Evolutionary conservation across 2,797 vertebrate genomes (phyloP).

Genomic region (Ctenochaetus hawaiiensis): DNA sequence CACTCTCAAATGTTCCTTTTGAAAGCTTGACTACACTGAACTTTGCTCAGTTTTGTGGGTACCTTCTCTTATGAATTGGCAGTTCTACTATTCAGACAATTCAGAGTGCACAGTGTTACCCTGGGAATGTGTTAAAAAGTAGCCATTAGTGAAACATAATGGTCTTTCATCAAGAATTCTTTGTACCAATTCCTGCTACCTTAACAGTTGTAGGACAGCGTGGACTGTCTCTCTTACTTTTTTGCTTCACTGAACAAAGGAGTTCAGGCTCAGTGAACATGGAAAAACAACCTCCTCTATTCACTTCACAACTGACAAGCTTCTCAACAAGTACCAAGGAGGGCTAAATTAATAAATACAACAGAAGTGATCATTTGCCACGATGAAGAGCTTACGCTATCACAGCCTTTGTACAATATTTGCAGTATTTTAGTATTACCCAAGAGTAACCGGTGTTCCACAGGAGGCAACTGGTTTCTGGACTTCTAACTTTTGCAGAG

Average conservation of each 20-base stretch:
- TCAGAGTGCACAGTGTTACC: neutral
- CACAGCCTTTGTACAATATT: no score
- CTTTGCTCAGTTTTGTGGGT: neutral
- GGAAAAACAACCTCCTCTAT: neutral
- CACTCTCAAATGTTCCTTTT: neutral
- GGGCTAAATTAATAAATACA: neutral
- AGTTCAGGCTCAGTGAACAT: neutral
- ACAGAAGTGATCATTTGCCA: no score
- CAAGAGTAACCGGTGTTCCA: no score
- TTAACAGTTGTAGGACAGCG: neutral
- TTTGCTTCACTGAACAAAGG: slow-evolving; percentile 7
- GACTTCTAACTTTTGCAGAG: no score
- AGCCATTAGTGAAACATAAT: neutral
- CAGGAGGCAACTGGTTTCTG: no score
- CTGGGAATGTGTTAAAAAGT: neutral
- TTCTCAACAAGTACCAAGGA: neutral
- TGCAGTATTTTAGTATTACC: no score
- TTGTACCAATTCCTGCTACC: neutral
- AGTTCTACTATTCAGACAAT: neutral
- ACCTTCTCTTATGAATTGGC: neutral
- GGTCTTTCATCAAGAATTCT: neutral
- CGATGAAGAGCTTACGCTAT: no score
- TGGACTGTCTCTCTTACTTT: neutral
- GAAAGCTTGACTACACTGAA: neutral
- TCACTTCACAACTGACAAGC: neutral